Conservation (phyloP, 1,140 invertebrate species). For the Cydia pomonella region DNA sequence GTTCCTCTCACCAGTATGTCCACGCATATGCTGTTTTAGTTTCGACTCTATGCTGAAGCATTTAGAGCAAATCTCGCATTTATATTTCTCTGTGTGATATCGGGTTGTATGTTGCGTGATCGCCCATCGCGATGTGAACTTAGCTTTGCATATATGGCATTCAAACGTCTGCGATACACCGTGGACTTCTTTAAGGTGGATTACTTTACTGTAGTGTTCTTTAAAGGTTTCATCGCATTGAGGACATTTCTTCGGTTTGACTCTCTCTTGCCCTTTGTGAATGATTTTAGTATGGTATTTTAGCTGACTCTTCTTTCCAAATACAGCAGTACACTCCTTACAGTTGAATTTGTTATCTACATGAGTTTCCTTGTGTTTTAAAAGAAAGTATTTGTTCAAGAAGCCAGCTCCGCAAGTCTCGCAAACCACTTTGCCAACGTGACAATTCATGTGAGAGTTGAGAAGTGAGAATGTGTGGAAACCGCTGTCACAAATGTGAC, state of each 20-base stretch:
- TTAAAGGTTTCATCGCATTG: slow-evolving; percentile 51
- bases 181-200: slow-evolving; percentile 54
- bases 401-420: slow-evolving; percentile 75
- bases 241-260: slow-evolving; percentile 50
- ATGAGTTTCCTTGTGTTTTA: slow-evolving; percentile 69
- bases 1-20: slow-evolving; percentile 83
- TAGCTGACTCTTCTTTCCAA: slow-evolving; percentile 51
- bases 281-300: slow-evolving; percentile 53
- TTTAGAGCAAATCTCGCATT: slow-evolving; percentile 77
- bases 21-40: slow-evolving; percentile 85
- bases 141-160: slow-evolving; percentile 54
- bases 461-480: slow-evolving; percentile 49
- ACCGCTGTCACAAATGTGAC: slow-evolving; percentile 43
- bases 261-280: slow-evolving; percentile 48
- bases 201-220: slow-evolving; percentile 57
- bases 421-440: slow-evolving; percentile 72
- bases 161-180: slow-evolving; percentile 50
- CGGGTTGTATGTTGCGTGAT: slow-evolving; percentile 66
- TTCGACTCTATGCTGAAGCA: slow-evolving; percentile 80
- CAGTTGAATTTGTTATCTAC: slow-evolving; percentile 51
- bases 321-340: slow-evolving; percentile 49
- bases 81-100: slow-evolving; percentile 77
- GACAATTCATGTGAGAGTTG: slow-evolving; percentile 63
- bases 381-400: slow-evolving; percentile 61
- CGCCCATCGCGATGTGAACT: slow-evolving; percentile 46